Evolutionary conservation across 1,140 invertebrate genomes (phyloP).

Genomic region (Danaus plexippus): DNA sequence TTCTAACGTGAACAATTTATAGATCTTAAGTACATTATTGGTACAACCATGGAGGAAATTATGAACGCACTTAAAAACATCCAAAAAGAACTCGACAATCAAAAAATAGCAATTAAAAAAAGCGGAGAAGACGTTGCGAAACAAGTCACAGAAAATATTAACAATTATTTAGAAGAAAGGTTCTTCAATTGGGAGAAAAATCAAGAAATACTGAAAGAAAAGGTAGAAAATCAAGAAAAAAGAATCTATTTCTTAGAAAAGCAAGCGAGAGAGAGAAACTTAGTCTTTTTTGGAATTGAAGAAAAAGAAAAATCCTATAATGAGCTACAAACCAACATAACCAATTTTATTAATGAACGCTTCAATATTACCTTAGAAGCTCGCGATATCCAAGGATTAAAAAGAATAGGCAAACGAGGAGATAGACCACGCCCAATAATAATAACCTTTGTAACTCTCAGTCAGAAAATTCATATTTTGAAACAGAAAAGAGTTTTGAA

Average conservation of each 20-base stretch:
- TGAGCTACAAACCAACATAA: constrained; percentile 2
- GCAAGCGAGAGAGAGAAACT: constrained; percentile 3
- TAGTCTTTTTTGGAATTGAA: too few relatives aligned
- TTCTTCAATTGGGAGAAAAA: constrained; percentile 1
- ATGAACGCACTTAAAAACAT: background rate
- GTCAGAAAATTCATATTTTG: constrained; percentile 7
- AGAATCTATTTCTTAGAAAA: constrained; percentile 2
- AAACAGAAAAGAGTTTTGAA: constrained; percentile 12
- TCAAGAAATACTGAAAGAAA: constrained; percentile 5
- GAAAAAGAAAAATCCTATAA: constrained; percentile 4
- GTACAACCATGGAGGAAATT: constrained; percentile 8
- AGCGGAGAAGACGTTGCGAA: constrained; percentile 1
- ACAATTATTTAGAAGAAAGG: constrained; percentile 3
- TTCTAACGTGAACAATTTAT: too few relatives aligned
- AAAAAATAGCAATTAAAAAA: constrained; percentile 2
- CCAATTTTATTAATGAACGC: background rate
- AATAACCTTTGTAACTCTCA: constrained; percentile 9
- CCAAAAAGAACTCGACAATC: constrained; percentile 2
- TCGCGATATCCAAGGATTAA: constrained; percentile 10
- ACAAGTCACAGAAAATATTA: constrained; percentile 7
- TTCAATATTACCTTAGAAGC: background rate
- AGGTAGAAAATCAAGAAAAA: constrained; percentile 10
- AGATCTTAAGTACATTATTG: too few relatives aligned
- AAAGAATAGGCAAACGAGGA: constrained; percentile 7
- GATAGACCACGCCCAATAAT: constrained; percentile 5